Evolutionary conservation across 2,797 vertebrate species (phyloP), one percentile per base, ranked within the genome.

Genomic region (Synanceia verrucosa): DNA sequence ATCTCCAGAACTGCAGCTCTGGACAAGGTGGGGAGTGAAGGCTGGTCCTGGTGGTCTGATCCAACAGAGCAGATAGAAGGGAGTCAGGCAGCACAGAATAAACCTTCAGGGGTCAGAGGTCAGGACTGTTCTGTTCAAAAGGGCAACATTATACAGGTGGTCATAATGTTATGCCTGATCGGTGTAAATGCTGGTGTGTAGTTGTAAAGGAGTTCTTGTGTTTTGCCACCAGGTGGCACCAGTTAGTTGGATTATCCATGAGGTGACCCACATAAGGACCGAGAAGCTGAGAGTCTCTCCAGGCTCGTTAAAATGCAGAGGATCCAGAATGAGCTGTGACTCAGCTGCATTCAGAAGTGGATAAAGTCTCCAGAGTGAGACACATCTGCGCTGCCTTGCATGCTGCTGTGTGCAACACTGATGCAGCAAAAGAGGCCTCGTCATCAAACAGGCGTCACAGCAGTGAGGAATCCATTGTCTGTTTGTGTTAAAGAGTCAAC

Each of bases 281-380:
- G 7, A 76, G n/a, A 2, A 9, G 5, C 44, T 44, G 1, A 16
- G 3, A 19, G 1, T 51, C 28, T 65, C 81, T 34, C 19, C 76
- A 96, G 95, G 94, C 96, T 55, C 96, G 95, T 82, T 97, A 96
- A 0, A 96, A 95, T 11, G 96, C 97, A 18, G 95, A 96, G 79
- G 95, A 97, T 73, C 95, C 95, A 0, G 95, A 97, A 39, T 96
- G 96, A 0, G 95, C 96, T 0, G 96, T 97, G 64, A 96, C 95
- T 4, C 95, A 97, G 78, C 86, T 96, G 96, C 93, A 94, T 64
- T 97, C 95, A 6, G 96, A 97, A 82, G 91, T 96, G 2, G 95
- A 97, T 88, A 95, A 96, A 94, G 95, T 95, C 5, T 97, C 97
- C 80, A 90, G 95, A 93, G 95, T 96, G 90, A 89, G 92, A 62